Percentiles rank a stretch among this genome's conserved stretches.
These are phyloP conservation scores for Epicauta chinensis DNA, from an alignment of 1,140 invertebrate species.

Conservation along the genomic window DNA sequence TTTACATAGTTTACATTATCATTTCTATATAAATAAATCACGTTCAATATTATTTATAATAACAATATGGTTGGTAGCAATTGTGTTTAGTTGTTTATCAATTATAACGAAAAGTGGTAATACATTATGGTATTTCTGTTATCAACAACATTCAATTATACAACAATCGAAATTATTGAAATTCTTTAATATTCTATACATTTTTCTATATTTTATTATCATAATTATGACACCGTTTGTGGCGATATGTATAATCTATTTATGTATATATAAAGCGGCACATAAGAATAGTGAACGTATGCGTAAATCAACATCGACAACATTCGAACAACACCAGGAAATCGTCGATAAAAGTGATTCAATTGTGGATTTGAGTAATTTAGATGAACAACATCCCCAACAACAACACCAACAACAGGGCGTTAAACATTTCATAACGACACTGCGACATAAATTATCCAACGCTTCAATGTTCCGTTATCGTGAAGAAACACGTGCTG, in stretches of 20 bases:
- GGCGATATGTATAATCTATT: slow-evolving; percentile 63
- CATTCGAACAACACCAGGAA: slow-evolving; percentile 6
- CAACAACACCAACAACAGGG: too few relatives aligned
- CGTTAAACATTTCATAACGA: slow-evolving; percentile 53
- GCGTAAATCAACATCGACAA: slow-evolving; percentile 43
- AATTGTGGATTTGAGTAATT: slow-evolving; percentile 28
- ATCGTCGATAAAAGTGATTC: slow-evolving; percentile 20
- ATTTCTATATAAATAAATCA: slow-evolving; percentile 65
- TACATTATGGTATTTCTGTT: slow-evolving; percentile 48
- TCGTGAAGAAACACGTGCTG: slow-evolving; percentile 73
- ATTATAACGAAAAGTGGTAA: slow-evolving; percentile 38
- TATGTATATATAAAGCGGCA: slow-evolving; percentile 64
- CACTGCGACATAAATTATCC: slow-evolving; percentile 66
- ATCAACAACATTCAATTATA: too few relatives aligned
- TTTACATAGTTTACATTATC: slow-evolving; percentile 78
- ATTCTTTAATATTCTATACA: slow-evolving; percentile 40
- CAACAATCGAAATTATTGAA: slow-evolving; percentile 24
- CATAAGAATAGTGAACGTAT: slow-evolving; percentile 63
- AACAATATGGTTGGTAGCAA: slow-evolving; percentile 58
- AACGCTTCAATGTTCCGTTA: slow-evolving; percentile 78
- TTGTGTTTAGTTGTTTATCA: slow-evolving; percentile 47
- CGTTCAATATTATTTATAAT: slow-evolving; percentile 64
- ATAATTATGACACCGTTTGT: slow-evolving; percentile 62
- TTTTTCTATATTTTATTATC: slow-evolving; percentile 48
- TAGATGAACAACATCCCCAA: too few relatives aligned